Percentiles rank a stretch among this genome's conserved stretches.
phyloP scores from a whole-genome alignment of 1,140 invertebrate species.

The Frieseomelitta varia region DNA sequence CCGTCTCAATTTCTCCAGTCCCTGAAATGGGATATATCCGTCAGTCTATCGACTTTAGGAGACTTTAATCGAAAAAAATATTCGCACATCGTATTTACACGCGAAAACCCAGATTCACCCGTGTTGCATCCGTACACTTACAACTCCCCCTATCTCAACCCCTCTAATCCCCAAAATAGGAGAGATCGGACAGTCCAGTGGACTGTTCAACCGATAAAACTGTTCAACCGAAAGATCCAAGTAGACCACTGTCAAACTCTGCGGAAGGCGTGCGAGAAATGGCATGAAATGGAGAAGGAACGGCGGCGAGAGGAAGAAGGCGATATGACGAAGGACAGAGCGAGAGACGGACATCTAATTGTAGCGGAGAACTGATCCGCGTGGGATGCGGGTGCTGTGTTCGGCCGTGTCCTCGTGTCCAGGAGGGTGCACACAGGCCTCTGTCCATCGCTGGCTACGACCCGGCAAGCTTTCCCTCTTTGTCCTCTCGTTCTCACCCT shows the following conservation, averaged over 20 bases:
- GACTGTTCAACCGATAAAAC: background rate
- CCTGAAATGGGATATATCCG: too few species aligned
- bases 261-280: background rate
- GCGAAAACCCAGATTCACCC: background rate
- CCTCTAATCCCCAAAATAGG: background rate
- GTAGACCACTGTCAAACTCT: background rate
- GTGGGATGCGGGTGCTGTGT: constrained; percentile 76
- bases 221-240: constrained; percentile 9
- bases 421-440: constrained; percentile 56
- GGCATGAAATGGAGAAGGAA: background rate
- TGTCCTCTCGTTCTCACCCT: constrained; percentile 21
- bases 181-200: background rate
- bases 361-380: constrained; percentile 73
- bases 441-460: constrained; percentile 47
- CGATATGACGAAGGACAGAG: constrained; percentile 29
- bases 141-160: background rate
- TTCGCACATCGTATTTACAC: background rate
- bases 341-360: constrained; percentile 43
- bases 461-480: background rate
- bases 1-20: too few species aligned
- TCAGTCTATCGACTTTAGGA: too few species aligned
- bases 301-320: background rate
- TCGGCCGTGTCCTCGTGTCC: constrained; percentile 65
- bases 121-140: background rate
- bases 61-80: too few species aligned